Conservation (phyloP, 1,140 invertebrate species). For the Hylyphantes graminicola region DNA sequence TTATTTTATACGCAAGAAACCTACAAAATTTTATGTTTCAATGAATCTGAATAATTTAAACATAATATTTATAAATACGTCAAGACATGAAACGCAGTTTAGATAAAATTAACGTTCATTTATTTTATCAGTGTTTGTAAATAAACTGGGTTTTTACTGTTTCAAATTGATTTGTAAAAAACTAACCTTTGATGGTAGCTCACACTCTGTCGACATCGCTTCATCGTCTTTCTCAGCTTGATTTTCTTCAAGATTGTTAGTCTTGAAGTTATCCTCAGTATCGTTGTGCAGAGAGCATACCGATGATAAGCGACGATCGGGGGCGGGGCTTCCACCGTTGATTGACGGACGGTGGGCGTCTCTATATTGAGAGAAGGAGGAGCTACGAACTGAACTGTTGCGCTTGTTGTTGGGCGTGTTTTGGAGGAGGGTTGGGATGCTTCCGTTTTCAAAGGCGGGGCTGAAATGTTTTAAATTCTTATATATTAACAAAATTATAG, state of each 20-base stretch:
- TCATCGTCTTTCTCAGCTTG: conserved; percentile 49
- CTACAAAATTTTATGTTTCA: no score
- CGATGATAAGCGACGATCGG: conserved; percentile 12
- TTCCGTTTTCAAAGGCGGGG: conserved; percentile 76
- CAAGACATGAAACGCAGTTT: no score
- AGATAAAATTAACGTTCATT: no score
- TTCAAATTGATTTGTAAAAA: not conserved
- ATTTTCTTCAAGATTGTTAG: conserved; percentile 66
- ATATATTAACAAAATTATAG: no score
- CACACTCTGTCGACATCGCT: not conserved
- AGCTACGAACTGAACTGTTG: conserved; percentile 70
- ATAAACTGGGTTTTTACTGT: no score
- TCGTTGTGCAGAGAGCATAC: conserved; percentile 67
- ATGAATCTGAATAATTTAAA: no score
- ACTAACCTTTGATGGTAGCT: conserved; percentile 19
- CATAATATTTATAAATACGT: no score
- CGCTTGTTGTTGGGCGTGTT: conserved; percentile 70
- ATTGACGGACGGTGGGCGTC: conserved; percentile 27
- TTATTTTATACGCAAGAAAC: no score
- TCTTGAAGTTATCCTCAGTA: conserved; percentile 68
- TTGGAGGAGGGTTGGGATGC: conserved; percentile 73
- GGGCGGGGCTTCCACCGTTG: not conserved
- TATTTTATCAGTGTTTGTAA: no score
- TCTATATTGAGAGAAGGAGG: conserved; percentile 67
- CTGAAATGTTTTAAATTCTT: conserved; percentile 47